These are phyloP conservation scores for Siniperca undulata DNA, from an alignment of 2,797 vertebrate species.

Conservation along the genomic window DNA sequence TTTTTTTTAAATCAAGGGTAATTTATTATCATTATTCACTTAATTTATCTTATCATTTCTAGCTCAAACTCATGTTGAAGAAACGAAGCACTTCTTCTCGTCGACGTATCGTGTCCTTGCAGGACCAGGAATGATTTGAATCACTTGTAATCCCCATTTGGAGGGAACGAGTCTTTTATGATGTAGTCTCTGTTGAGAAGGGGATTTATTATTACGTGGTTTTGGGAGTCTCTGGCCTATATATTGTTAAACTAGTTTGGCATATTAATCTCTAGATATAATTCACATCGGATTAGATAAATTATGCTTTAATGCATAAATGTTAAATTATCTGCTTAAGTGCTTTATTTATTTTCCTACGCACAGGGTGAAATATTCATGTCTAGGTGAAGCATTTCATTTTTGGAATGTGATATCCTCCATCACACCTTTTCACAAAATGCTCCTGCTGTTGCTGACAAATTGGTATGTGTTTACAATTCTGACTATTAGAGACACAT, in stretches of 20 bases:
- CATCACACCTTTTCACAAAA: slow-evolving; percentile 4
- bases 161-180: slow-evolving; percentile 59
- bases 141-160: slow-evolving; percentile 76
- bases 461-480: background rate
- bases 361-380: background rate
- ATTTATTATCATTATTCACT: background rate
- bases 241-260: slow-evolving; percentile 32
- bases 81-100: slow-evolving; percentile 84
- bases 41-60: slow-evolving; percentile 20
- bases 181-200: slow-evolving; percentile 69
- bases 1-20: too few species aligned
- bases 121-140: slow-evolving; percentile 85
- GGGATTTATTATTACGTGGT: slow-evolving; percentile 70
- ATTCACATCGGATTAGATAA: slow-evolving; percentile 64
- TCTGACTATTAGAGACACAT: background rate
- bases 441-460: slow-evolving; percentile 11
- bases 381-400: slow-evolving; percentile 18
- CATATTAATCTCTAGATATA: slow-evolving; percentile 17
- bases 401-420: slow-evolving; percentile 7
- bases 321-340: slow-evolving; percentile 13
- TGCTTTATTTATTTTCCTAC: slow-evolving; percentile 38
- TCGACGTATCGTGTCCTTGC: slow-evolving; percentile 84
- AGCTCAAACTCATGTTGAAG: slow-evolving; percentile 90
- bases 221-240: slow-evolving; percentile 59
- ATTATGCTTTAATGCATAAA: slow-evolving; percentile 36